Evolutionary conservation across 2,113 vertebrate genomes (phyloP).

Genomic region (Zosterops pallidus): DNA sequence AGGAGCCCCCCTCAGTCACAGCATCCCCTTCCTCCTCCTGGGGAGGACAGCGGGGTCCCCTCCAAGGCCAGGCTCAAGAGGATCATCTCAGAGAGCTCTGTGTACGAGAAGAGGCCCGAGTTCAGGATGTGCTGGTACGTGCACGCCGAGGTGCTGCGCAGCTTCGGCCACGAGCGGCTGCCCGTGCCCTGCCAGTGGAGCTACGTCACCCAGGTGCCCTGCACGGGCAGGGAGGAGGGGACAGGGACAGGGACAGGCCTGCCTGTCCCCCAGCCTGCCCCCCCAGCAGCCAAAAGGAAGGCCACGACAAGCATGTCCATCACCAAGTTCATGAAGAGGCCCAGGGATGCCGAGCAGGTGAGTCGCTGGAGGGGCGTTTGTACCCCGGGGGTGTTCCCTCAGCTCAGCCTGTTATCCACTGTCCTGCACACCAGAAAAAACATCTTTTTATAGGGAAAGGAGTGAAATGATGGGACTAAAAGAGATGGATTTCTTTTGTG

Average conservation of each 20-base stretch:
- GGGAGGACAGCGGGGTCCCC: constrained; percentile 73
- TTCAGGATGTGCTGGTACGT: constrained; percentile 94
- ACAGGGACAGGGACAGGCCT: not conserved
- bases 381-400: not conserved
- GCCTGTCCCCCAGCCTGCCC: not conserved
- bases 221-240: constrained; percentile 78
- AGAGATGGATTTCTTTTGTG: not conserved
- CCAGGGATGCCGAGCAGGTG: constrained; percentile 78
- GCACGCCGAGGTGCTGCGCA: constrained; percentile 83
- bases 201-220: constrained; percentile 83
- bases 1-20: not conserved
- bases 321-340: constrained; percentile 93
- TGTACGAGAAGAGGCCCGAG: constrained; percentile 89
- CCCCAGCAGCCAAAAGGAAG: constrained; percentile 81
- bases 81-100: constrained; percentile 87
- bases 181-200: constrained; percentile 93
- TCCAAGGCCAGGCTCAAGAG: constrained; percentile 88
- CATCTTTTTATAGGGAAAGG: not conserved
- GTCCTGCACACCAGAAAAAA: not conserved
- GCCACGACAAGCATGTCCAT: constrained; percentile 87
- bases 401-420: not conserved
- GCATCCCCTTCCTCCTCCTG: not conserved
- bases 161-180: constrained; percentile 81
- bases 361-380: not conserved
- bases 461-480: not conserved